phyloP scores from a whole-genome alignment of 2,113 vertebrate species.

The Coracopsis vasa region DNA sequence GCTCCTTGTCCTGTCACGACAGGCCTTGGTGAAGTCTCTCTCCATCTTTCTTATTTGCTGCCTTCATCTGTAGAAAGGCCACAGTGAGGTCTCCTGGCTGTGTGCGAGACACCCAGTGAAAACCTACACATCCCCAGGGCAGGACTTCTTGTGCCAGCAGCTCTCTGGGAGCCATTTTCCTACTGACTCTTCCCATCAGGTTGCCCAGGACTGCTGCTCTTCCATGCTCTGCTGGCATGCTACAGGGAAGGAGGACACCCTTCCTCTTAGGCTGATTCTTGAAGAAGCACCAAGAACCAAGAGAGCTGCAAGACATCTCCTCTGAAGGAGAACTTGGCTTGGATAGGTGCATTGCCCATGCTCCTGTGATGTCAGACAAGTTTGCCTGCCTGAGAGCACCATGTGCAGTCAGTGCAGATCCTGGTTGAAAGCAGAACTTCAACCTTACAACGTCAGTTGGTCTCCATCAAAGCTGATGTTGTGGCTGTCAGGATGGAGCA shows the following conservation, averaged over 20 bases:
- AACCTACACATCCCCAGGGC: no score
- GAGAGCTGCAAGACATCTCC: not conserved
- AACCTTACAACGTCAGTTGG: not conserved
- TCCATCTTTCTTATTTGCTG: not conserved
- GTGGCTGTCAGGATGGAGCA: not conserved
- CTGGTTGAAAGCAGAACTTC: not conserved
- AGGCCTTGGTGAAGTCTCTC: not conserved
- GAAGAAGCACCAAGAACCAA: not conserved
- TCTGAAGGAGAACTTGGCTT: not conserved
- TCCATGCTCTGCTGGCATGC: not conserved
- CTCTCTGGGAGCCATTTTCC: not conserved
- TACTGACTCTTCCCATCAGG: not conserved
- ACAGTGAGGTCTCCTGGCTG: not conserved
- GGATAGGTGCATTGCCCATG: fast-evolving
- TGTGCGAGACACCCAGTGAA: not conserved
- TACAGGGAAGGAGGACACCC: not conserved
- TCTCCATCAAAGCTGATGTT: not conserved
- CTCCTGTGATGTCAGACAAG: not conserved
- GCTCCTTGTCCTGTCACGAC: not conserved
- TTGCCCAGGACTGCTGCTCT: not conserved
- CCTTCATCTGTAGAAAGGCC: not conserved
- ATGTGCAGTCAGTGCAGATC: not conserved
- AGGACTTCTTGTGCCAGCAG: not conserved
- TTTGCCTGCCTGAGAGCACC: fast-evolving
- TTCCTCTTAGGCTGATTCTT: not conserved